Evolutionary conservation across 2,888 invertebrate species (phyloP), one percentile per base, ranked within the genome.

Genomic region (Yponomeuta evonymella): DNA sequence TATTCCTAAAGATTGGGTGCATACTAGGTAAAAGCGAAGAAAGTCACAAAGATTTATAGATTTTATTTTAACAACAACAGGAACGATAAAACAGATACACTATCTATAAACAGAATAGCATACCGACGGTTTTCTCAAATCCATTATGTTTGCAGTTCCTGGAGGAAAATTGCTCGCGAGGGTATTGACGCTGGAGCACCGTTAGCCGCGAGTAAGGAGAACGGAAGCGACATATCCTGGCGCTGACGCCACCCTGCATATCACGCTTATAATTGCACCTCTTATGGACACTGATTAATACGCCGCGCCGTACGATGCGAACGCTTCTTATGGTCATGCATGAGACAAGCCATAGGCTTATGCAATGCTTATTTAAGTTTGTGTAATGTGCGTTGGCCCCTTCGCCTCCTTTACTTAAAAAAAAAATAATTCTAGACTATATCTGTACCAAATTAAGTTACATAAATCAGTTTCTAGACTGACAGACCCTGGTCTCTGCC

Each of bases 141-240:
- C 71, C 72, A 73, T 74, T 75, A 74, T 72, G 79, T 77, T 77
- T 76, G 77, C 77, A 77, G 73, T 76, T 76, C 75, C 75, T 75
- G 48, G 69, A 75, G 77, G 75, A 75, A 78, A 79, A 76, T 78
- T 74, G 76, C 73, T 62, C 33, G 71, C 73, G 73, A 72, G 74
- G 77, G 74, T 77, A 75, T 76, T 76, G 78, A 77, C 75, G 75
- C 72, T 33, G 71, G 79, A 58, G 76, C 81, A 87, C 88, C 86
- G 88, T 88, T 90, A 88, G 76, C 73, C 79, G 79, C 79, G 77
- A 80, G 81, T 76, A 76, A 76, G 79, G 79, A 77, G 81, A 83
- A 77, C 88, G 90, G 90, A 90, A 89, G 85, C 82, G 84, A 83
- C 84, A 87, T 85, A 88, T 90, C 89, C 90, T 90, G 88, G 81